Conservation (phyloP, 1,140 invertebrate species). For the Sesamia nonagrioides region DNA sequence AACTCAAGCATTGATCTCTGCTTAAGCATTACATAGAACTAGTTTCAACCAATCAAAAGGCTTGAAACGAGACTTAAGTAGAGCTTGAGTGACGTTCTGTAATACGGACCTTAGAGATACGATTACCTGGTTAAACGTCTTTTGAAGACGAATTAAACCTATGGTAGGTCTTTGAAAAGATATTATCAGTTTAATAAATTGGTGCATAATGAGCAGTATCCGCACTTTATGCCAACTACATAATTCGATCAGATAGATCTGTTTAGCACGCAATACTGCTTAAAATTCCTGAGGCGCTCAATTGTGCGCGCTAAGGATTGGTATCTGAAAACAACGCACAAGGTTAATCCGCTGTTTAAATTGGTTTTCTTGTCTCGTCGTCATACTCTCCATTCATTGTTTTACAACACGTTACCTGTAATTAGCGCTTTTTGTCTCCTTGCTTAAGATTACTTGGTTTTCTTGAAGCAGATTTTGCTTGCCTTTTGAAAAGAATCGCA, state of each 20-base stretch:
- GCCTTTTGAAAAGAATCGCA: not conserved
- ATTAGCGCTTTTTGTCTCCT: not conserved
- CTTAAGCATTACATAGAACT: no score
- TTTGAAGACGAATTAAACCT: not conserved
- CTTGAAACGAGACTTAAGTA: no score
- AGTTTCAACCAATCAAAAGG: no score
- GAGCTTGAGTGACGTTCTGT: no score
- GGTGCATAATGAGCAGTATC: constrained; percentile 3
- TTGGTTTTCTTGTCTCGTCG: constrained; percentile 17
- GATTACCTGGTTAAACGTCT: not conserved
- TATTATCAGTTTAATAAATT: not conserved
- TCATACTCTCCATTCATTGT: constrained; percentile 5
- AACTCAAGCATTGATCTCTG: no score
- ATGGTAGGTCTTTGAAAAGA: not conserved
- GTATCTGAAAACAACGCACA: constrained; percentile 39
- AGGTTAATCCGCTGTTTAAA: constrained; percentile 31
- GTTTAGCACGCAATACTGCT: constrained; percentile 31
- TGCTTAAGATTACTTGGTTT: not conserved
- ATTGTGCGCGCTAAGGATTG: not conserved
- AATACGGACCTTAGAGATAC: not conserved
- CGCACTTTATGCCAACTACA: constrained; percentile 33
- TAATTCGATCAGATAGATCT: constrained; percentile 15
- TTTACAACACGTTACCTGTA: not conserved
- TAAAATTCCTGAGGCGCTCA: constrained; percentile 32
- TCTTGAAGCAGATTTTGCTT: not conserved